These are phyloP conservation scores for Magallana nippona DNA, from an alignment of 2,888 invertebrate species.

Conservation along the genomic window DNA sequence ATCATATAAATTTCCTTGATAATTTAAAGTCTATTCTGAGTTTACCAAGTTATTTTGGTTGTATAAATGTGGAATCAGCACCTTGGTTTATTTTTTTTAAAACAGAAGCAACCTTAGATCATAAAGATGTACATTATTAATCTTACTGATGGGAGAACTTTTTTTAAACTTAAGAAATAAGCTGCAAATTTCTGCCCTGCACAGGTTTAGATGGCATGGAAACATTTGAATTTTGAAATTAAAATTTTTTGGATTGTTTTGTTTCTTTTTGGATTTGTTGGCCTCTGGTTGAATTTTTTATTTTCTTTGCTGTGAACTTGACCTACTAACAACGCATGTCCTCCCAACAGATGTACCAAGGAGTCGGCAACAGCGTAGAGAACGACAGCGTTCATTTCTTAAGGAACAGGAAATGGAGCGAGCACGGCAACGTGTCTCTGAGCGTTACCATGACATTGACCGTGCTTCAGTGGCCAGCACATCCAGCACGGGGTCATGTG, in stretches of 20 bases:
- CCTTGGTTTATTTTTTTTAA: no score
- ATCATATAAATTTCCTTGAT: no score
- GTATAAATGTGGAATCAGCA: no score
- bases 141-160: background rate
- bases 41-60: no score
- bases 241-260: background rate
- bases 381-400: slow-evolving; percentile 70
- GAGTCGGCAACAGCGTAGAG: slow-evolving; percentile 64
- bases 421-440: slow-evolving; percentile 52
- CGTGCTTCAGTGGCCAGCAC: slow-evolving; percentile 66
- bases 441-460: slow-evolving; percentile 55
- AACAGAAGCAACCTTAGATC: no score
- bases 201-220: slow-evolving; percentile 29
- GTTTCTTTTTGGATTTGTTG: background rate
- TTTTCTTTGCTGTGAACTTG: slow-evolving; percentile 34
- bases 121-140: background rate
- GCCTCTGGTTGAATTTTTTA: slow-evolving; percentile 25
- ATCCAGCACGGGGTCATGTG: slow-evolving; percentile 67
- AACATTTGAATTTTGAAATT: slow-evolving; percentile 17
- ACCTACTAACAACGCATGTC: slow-evolving; percentile 49
- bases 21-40: no score
- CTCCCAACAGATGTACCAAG: slow-evolving; percentile 62
- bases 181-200: slow-evolving; percentile 15
- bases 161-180: background rate
- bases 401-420: slow-evolving; percentile 67